Evolutionary conservation across 2,113 vertebrate genomes (phyloP).

Genomic region (Ascaphus truei): DNA sequence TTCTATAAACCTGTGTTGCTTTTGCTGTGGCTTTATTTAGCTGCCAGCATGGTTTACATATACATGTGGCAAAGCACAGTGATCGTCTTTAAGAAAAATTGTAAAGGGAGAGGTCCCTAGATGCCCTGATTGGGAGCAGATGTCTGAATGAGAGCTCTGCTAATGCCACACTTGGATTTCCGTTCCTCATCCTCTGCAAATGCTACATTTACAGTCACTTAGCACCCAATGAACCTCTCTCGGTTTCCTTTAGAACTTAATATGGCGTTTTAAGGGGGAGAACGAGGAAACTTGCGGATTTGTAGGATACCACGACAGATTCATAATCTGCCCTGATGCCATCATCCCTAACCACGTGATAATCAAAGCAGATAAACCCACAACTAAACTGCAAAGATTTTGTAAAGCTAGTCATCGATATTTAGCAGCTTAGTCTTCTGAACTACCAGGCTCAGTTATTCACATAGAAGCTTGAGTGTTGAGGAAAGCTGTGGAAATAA

Average conservation of each 20-base stretch:
- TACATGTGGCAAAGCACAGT: slow-evolving; percentile 61
- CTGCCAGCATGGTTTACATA: slow-evolving; percentile 63
- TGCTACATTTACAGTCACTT: slow-evolving; percentile 31
- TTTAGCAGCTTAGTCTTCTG: slow-evolving; percentile 43
- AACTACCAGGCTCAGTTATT: background rate
- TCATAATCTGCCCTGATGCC: slow-evolving; percentile 45
- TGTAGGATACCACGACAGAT: slow-evolving; percentile 31
- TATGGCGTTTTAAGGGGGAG: slow-evolving; percentile 10
- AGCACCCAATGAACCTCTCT: slow-evolving; percentile 24
- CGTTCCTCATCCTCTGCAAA: slow-evolving; percentile 33
- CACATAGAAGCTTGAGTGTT: accelerated
- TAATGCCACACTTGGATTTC: slow-evolving; percentile 52
- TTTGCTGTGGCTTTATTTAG: slow-evolving; percentile 64
- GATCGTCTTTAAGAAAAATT: slow-evolving; percentile 65
- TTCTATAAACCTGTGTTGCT: background rate
- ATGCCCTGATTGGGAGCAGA: slow-evolving; percentile 59
- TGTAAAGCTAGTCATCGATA: slow-evolving; percentile 52
- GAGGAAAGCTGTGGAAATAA: background rate
- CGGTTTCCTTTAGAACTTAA: slow-evolving; percentile 16
- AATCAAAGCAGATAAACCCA: slow-evolving; percentile 47
- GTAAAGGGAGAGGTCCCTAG: slow-evolving; percentile 53
- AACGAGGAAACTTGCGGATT: slow-evolving; percentile 40
- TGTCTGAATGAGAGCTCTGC: slow-evolving; percentile 47
- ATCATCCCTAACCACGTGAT: slow-evolving; percentile 42
- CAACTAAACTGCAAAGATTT: slow-evolving; percentile 50